Evolutionary conservation across 2,888 invertebrate genomes (phyloP).

Genomic region (Epinotia brunnichana): DNA sequence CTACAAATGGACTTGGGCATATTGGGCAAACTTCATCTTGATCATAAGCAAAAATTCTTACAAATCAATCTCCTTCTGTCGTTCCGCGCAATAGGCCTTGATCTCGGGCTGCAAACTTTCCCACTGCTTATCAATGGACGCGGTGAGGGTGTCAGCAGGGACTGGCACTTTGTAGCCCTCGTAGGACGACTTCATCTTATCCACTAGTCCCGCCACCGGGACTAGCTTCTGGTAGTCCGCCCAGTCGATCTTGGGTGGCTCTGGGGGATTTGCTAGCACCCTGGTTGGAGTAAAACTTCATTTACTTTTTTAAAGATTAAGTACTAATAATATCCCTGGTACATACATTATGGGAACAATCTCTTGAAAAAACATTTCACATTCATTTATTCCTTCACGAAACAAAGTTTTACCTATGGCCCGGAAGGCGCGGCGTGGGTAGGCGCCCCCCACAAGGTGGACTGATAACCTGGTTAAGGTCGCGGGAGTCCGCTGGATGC

Average conservation of each 20-base stretch:
- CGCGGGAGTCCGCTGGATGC: too few species aligned
- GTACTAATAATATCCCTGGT: too few species aligned
- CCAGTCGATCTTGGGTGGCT: constrained; percentile 73
- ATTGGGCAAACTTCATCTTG: neutral
- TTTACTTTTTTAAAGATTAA: too few species aligned
- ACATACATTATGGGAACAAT: neutral
- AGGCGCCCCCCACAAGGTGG: too few species aligned
- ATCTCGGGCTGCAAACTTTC: constrained; percentile 60
- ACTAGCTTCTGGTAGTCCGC: constrained; percentile 64
- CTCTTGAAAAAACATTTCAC: neutral
- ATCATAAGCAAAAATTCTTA: constrained; percentile 49
- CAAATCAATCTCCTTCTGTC: constrained; percentile 61
- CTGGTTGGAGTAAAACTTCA: constrained; percentile 51
- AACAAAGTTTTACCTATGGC: too few species aligned
- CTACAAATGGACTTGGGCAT: too few species aligned
- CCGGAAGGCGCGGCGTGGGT: too few species aligned
- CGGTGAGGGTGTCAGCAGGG: constrained; percentile 61
- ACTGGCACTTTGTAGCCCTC: constrained; percentile 63
- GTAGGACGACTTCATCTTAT: constrained; percentile 65
- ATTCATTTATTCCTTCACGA: too few species aligned
- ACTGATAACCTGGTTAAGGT: too few species aligned
- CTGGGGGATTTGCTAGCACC: constrained; percentile 62
- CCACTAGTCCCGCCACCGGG: constrained; percentile 65
- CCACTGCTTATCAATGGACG: constrained; percentile 71
- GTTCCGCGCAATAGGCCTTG: constrained; percentile 58